These are phyloP conservation scores for Bacillus rossius DNA, from an alignment of 1,140 invertebrate genomes.

Conservation along the genomic window DNA sequence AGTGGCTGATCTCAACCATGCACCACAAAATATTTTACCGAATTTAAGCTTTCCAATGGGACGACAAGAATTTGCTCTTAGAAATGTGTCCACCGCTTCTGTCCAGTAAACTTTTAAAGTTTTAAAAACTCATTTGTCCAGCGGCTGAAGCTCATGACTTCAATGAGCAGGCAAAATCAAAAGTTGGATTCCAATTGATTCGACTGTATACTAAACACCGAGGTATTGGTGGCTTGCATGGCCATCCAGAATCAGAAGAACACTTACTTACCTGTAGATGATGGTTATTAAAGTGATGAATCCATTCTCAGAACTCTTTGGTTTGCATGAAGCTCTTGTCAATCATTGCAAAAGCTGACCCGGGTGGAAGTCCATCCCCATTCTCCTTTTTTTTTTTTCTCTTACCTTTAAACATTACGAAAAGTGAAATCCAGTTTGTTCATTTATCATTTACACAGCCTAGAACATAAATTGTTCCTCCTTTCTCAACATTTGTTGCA, in stretches of 20 bases:
- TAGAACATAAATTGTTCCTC: constrained; percentile 6
- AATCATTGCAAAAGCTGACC: constrained; percentile 3
- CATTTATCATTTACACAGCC: constrained; percentile 6
- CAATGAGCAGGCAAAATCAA: constrained; percentile 1
- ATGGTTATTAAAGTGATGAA: constrained; percentile 2
- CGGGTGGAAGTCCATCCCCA: not conserved
- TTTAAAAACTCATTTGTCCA: not conserved
- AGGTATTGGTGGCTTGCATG: not conserved
- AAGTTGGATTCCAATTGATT: not conserved
- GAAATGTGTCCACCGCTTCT: not conserved
- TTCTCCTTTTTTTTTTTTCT: not conserved
- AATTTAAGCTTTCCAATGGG: not conserved
- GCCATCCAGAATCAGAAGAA: not conserved
- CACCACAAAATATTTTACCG: not conserved
- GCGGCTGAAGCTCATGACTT: constrained; percentile 5
- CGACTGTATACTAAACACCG: not conserved
- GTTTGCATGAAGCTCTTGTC: not conserved
- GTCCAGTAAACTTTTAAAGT: not conserved
- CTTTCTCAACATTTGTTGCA: constrained; percentile 5
- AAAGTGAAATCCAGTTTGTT: constrained; percentile 9
- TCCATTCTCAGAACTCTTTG: constrained; percentile 1
- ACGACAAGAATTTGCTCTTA: not conserved
- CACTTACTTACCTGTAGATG: not conserved
- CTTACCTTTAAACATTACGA: not conserved
- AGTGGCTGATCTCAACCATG: not conserved